Conservation (phyloP, 2,888 invertebrate genomes). For the Heliconius cydno region DNA sequence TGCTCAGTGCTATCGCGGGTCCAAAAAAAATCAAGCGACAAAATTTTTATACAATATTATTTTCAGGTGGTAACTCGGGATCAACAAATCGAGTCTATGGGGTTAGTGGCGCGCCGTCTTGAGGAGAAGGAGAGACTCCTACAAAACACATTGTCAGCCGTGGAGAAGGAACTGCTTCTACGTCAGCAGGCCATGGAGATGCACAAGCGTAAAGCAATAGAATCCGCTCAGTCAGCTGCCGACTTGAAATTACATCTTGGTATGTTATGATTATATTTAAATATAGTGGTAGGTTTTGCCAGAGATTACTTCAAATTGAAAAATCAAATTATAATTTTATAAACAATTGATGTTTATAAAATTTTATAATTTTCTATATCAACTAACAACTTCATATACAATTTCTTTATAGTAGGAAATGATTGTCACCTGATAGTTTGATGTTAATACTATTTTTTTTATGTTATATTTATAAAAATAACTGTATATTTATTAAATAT, state of each 20-base stretch:
- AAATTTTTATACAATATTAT: background rate
- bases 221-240: slow-evolving; percentile 98
- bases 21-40: too few relatives aligned
- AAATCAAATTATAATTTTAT: too few relatives aligned
- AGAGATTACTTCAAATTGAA: too few relatives aligned
- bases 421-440: too few relatives aligned
- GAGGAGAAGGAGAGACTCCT: slow-evolving; percentile 98
- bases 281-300: too few relatives aligned
- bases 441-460: too few relatives aligned
- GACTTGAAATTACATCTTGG: slow-evolving; percentile 97
- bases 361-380: too few relatives aligned
- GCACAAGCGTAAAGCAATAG: slow-evolving; percentile 98
- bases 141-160: slow-evolving; percentile 94
- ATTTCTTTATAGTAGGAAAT: too few relatives aligned
- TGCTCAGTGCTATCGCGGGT: too few relatives aligned
- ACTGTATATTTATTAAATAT: background rate
- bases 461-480: too few relatives aligned
- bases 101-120: slow-evolving; percentile 94
- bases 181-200: slow-evolving; percentile 98
- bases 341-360: too few relatives aligned
- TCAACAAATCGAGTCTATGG: slow-evolving; percentile 96
- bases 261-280: slow-evolving; percentile 53
- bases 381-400: too few relatives aligned
- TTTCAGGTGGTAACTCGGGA: slow-evolving; percentile 89
- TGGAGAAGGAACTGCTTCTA: slow-evolving; percentile 96